These are phyloP conservation scores for Micronisus gabar DNA, from an alignment of 2,113 vertebrate species.

Conservation along the genomic window DNA sequence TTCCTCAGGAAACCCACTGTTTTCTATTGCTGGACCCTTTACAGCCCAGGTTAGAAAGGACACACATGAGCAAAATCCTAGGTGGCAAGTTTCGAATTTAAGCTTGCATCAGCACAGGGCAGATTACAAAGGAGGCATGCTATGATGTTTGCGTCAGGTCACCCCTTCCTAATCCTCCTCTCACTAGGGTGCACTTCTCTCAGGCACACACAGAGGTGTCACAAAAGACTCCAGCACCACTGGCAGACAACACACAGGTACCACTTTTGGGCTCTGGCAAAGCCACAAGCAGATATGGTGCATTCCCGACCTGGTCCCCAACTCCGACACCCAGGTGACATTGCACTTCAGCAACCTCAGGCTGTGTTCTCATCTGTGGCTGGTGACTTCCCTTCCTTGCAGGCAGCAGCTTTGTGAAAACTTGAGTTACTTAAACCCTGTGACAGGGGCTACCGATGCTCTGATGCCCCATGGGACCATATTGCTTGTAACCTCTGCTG, in stretches of 20 bases:
- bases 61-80: neutral
- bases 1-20: neutral
- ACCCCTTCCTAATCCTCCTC: neutral
- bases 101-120: neutral
- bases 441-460: neutral
- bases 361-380: neutral
- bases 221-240: neutral
- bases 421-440: neutral
- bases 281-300: neutral
- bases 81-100: neutral
- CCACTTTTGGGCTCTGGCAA: neutral
- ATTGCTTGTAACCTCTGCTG: neutral
- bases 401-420: neutral
- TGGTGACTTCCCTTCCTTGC: neutral
- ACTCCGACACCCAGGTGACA: neutral
- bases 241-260: neutral
- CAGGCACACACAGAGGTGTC: neutral
- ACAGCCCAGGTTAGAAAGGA: neutral
- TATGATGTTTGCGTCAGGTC: neutral
- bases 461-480: neutral
- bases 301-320: neutral
- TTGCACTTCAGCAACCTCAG: neutral
- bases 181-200: neutral
- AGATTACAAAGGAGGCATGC: neutral
- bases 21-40: neutral